Evolutionary conservation across 2,888 invertebrate genomes (phyloP), one percentile per base, ranked within the genome.

Genomic region (Latrodectus elegans): DNA sequence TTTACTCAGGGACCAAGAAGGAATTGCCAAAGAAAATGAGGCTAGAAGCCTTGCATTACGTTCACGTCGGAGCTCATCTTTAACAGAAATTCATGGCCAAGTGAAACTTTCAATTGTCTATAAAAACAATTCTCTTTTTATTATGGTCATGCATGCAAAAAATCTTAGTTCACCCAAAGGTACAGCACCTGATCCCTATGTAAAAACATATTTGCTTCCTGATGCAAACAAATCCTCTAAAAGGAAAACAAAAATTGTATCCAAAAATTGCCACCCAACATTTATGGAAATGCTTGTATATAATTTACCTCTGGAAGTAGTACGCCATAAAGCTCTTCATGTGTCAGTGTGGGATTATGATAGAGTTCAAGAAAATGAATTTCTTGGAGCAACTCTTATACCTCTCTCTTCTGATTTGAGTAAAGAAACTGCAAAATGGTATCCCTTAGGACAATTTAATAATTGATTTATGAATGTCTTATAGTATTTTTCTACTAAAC

Each of bases 321-420:
- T 89, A 0, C 80, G 80, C 11, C 73, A 84, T 49, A 81, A 86
- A 74, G 94, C 94, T 12, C 93, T 99, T n/a, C 97, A 97, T 92
- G 97, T 97, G 0, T 97, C 98, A 0, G 96, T 98, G 12, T 98
- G 98, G 98, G 96, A 97, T 92, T 96, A 97, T 92, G 98, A 98
- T 92, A 95, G 96, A 0, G 93, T 98, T 68, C 97, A 97, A 92
- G 98, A 98, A 92, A 98, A 98, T 93, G 96, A 97, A 93, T 96
- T 98, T 92, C 94, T 98, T 12, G 99, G 99, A 51, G 97, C 97
- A n/a, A 95, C 97, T 84, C 95, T 96, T 90, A 94, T 98, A 90
- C 95, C 95, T 2, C 93, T 99, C 15, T 93, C 93, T 87, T 92
- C 96, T 89, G 95, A 96, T 91, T 93, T 97, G 89, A 94, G 94